Percentiles rank a stretch among this genome's conserved stretches.
These are phyloP conservation scores for Oceanites oceanicus DNA, from an alignment of 2,113 vertebrate species.

Conservation along the genomic window DNA sequence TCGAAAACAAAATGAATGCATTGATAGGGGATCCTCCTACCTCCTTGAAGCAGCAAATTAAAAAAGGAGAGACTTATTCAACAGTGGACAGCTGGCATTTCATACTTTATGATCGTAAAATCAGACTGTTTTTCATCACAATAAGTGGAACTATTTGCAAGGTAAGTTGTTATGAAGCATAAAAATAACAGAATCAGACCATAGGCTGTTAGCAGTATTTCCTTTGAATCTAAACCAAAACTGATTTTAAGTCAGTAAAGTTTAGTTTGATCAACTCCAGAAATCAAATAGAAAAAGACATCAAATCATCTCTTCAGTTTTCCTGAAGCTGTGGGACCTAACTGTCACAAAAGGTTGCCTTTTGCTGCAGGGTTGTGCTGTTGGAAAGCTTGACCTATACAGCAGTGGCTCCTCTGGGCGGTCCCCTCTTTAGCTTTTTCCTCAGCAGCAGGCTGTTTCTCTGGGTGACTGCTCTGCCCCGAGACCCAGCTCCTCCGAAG, in stretches of 20 bases:
- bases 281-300: constrained; percentile 45
- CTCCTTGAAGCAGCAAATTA: not conserved
- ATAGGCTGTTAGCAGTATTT: not conserved
- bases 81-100: not conserved
- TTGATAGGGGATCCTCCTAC: not conserved
- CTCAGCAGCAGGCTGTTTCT: not conserved
- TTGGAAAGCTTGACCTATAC: not conserved
- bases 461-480: not conserved
- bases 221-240: not conserved
- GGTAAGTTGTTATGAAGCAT: not conserved
- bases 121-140: not conserved
- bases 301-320: not conserved
- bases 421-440: not conserved
- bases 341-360: constrained; percentile 34
- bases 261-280: constrained; percentile 5
- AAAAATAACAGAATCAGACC: not conserved
- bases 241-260: constrained; percentile 14
- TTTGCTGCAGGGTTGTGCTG: not conserved
- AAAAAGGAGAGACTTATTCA: not conserved
- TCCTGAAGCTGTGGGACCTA: constrained; percentile 7
- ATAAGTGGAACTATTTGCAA: not conserved
- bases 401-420: not conserved
- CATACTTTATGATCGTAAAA: not conserved
- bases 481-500: not conserved
- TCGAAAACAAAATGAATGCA: not conserved